Base-by-base conservation (phyloP, 2,888 invertebrate species). In the Nephrocerus scutellatus region DNA sequence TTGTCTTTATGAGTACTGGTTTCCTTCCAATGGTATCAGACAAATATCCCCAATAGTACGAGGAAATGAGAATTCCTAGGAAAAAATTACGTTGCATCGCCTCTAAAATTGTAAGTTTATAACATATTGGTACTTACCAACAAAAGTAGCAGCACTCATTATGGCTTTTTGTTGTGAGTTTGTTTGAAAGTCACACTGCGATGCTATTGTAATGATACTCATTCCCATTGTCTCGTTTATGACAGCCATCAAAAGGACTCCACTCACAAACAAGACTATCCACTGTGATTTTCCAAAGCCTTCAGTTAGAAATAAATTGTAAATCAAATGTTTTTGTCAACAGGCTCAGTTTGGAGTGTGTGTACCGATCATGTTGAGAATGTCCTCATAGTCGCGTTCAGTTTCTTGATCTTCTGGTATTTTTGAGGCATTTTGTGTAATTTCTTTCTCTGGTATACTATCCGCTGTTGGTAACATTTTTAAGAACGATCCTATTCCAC, bases 171-270 rank as follows among this genome's bases (percentile, higher is more conserved):
- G 73, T 29, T 68, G 59, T 36, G 78, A 65, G 14, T 70, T 70
- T 10, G 80, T 68, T 4, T 71, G 54, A 30, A 82, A 70, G 59
- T 82, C 82, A 50, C 82, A 82, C 62, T 81, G 79, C 1, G 82
- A 80, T 0, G 80, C 77, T 9, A 82, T 80, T 36, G 77, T 72
- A 33, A 82, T 74, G 52, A 80, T 80, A 39, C 79, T 77, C 62
- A 81, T 74, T 2, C 76, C 76, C 66, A 81, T 71, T 9, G 78
- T 79, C 66, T 81, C 81, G 64, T 79, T 76, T 44, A 82, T 79
- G 48, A 81, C 78, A 30, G 78, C 76, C 76, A 80, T 76, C 9
- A 82, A 64, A 22, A 79, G 72, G 6, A 77, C 58, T 1, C 82
- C 82, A 10, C 75, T 72, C 32, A 76, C 72, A 35, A 80, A 49